Evolutionary conservation across 2,797 vertebrate species (phyloP), one percentile per base, ranked within the genome.

Genomic region (Microctenopoma stevenorrisi): DNA sequence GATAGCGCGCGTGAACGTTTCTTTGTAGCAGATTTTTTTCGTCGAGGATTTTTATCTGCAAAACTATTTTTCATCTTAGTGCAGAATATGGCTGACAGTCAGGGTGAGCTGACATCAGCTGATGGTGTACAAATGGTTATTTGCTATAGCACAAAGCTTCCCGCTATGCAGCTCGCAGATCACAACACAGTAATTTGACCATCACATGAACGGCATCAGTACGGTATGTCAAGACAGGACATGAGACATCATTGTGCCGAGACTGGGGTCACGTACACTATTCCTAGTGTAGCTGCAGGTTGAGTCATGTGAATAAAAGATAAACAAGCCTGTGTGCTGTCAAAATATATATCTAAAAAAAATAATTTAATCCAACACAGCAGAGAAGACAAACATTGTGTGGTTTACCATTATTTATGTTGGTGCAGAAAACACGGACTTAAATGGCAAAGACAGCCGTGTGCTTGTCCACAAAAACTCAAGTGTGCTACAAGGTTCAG

Each of bases 181-280:
- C 38, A 59, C 57, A 25, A 64, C 61, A 55, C 42, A 15, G 46
- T 22, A 37, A 63, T 22, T 81, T 55, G 47, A 22, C 57, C 30
- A 11, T 18, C 3, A 13, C 37, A 49, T 15, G 15, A 40, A 33
- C 26, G 22, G 5, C n/a, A 30, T 60, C 40, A 38, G 13, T 59
- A 26, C 3, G 15, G 16, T n/a, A 22, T 33, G 14, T 58, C 58
- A 14, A 53, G 25, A 57, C 47, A 18, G 38, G 40, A 60, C 5
- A 4, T 37, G 35, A 40, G 22, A 11, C 38, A 56, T 25, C 4
- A 14, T 49, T 16, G 50, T 40, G 8, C 12, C 53, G 49, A 12
- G 3, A 11, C 22, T 46, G 33, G 8, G 30, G 51, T 60, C 14
- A 38, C 55, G 13, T 28, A 44, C 10, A 11, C 26, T 28, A 33